These are phyloP conservation scores for Exocentrus adspersus DNA, from an alignment of 2,888 invertebrate species.

Conservation along the genomic window DNA sequence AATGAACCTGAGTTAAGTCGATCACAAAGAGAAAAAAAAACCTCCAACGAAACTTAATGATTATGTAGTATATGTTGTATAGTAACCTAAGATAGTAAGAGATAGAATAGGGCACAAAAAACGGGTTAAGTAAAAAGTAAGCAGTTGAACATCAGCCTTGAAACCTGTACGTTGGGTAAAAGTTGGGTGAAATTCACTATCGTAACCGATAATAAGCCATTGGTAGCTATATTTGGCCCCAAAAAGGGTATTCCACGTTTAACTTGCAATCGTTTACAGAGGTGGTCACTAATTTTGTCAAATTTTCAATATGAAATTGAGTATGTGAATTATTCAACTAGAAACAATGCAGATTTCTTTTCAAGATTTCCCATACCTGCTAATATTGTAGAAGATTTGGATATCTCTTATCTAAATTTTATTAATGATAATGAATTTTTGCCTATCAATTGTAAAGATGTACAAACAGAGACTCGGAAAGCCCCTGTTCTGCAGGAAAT, in stretches of 20 bases:
- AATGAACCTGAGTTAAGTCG: too few species aligned
- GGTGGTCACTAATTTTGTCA: constrained; percentile 42
- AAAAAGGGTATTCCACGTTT: constrained; percentile 51
- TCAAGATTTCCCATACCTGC: constrained; percentile 15
- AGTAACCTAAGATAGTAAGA: too few species aligned
- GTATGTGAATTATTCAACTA: constrained; percentile 36
- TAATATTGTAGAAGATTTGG: background rate
- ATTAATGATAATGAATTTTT: background rate
- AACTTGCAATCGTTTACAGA: constrained; percentile 49
- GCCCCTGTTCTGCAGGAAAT: background rate
- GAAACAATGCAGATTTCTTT: constrained; percentile 43
- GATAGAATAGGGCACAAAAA: too few species aligned
- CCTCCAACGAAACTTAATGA: too few species aligned
- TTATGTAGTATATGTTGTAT: too few species aligned
- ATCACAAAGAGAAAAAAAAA: too few species aligned
- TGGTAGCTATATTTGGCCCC: constrained; percentile 50
- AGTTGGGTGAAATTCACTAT: too few species aligned
- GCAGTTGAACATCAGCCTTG: too few species aligned
- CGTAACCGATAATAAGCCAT: too few species aligned
- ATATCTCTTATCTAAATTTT: constrained; percentile 4
- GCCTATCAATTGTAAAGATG: background rate
- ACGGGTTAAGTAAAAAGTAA: too few species aligned
- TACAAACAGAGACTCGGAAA: background rate
- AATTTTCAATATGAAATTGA: constrained; percentile 42
- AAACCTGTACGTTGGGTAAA: too few species aligned